These are phyloP conservation scores for Pleuronectes platessa DNA, from an alignment of 2,113 vertebrate genomes.

Conservation along the genomic window DNA sequence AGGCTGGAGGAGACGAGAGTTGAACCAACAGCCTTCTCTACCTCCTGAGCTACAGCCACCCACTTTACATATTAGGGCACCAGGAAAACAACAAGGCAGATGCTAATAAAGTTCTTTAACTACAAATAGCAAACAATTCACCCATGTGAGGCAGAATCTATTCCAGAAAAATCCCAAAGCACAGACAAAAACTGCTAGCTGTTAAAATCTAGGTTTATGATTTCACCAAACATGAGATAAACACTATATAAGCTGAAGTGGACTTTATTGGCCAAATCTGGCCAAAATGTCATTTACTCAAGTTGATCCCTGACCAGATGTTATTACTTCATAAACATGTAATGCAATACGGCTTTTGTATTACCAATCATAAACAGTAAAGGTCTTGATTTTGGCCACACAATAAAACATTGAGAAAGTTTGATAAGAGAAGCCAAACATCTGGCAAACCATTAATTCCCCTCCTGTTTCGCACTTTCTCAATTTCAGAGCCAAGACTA, in stretches of 20 bases:
- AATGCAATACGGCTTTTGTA: slow-evolving; percentile 2
- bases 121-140: too few species aligned
- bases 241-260: too few species aligned
- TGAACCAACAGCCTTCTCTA: too few species aligned
- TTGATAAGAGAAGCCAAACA: slow-evolving; percentile 8
- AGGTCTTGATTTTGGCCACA: not conserved
- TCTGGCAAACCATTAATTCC: slow-evolving; percentile 7
- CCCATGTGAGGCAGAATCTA: too few species aligned
- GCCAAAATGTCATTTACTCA: not conserved
- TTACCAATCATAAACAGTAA: not conserved
- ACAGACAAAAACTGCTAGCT: not conserved
- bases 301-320: not conserved
- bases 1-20: too few species aligned
- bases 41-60: too few species aligned
- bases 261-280: too few species aligned
- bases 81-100: not conserved
- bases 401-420: slow-evolving; percentile 7
- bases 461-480: slow-evolving; percentile 19
- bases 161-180: not conserved
- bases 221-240: too few species aligned
- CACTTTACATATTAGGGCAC: not conserved
- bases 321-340: not conserved
- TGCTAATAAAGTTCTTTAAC: not conserved
- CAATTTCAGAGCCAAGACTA: not conserved
- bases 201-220: too few species aligned